Percentiles rank a stretch among this genome's conserved stretches.
phyloP scores from a whole-genome alignment of 2,113 vertebrate species.

The Gymnarchus niloticus region DNA sequence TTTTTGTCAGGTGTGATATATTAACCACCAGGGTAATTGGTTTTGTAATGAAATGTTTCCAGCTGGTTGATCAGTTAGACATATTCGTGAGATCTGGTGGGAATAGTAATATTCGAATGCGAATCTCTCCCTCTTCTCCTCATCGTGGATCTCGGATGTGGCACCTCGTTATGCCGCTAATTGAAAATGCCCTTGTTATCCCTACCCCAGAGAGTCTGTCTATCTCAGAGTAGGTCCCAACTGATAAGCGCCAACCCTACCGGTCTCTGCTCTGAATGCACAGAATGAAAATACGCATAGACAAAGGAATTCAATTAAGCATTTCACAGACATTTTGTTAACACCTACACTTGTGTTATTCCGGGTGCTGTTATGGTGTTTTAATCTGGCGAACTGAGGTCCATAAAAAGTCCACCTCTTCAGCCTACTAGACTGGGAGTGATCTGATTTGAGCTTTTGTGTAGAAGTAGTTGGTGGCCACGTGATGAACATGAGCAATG shows the following conservation, averaged over 20 bases:
- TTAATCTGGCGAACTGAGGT: neutral
- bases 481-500: no score
- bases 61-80: constrained; percentile 61
- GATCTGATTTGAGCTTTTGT: no score
- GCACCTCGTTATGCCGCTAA: constrained; percentile 38
- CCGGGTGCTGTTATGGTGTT: neutral
- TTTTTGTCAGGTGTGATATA: constrained; percentile 59
- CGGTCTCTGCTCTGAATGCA: constrained; percentile 33
- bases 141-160: constrained; percentile 2
- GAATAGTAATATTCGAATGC: constrained; percentile 57
- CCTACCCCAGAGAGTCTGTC: neutral
- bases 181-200: constrained; percentile 35
- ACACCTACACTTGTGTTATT: neutral
- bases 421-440: neutral
- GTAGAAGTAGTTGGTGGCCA: no score
- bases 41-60: constrained; percentile 73
- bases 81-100: constrained; percentile 54
- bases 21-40: constrained; percentile 61
- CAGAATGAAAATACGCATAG: constrained; percentile 26
- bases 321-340: neutral
- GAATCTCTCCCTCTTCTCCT: constrained; percentile 21
- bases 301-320: constrained; percentile 31
- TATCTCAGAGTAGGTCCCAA: neutral
- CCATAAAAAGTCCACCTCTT: neutral
- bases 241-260: neutral